A percentile compares a stretch with the other conserved stretches of the same genome.
Evolutionary conservation across 2,113 vertebrate species (phyloP).

Genomic region (Poeciliopsis retropinna): DNA sequence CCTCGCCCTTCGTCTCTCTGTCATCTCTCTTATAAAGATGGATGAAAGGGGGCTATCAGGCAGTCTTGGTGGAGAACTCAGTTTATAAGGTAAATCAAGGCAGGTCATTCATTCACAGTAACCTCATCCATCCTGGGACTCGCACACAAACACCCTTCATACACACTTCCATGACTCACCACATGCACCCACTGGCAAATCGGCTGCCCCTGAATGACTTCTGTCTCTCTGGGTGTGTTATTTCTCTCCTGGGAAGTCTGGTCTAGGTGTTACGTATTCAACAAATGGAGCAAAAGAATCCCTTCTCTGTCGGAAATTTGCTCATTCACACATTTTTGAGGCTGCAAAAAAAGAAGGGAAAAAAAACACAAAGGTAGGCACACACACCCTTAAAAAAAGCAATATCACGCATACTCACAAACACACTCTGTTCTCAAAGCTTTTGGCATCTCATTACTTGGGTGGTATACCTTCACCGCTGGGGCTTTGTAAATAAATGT

Average conservation of each 20-base stretch:
- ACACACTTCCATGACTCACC: constrained; percentile 7
- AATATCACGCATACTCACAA: constrained; percentile 35
- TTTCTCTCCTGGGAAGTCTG: constrained; percentile 56
- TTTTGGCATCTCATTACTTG: constrained; percentile 65
- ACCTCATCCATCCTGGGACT: constrained; percentile 65
- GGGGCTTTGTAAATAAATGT: constrained; percentile 63
- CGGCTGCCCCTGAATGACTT: constrained; percentile 63
- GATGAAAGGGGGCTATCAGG: constrained; percentile 65
- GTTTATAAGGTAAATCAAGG: constrained; percentile 73
- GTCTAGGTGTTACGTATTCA: constrained; percentile 45
- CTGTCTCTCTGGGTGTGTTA: constrained; percentile 54
- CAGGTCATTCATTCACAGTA: constrained; percentile 70
- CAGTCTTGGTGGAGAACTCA: constrained; percentile 67
- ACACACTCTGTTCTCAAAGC: constrained; percentile 41
- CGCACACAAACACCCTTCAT: constrained; percentile 23
- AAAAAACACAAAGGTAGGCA: constrained; percentile 6
- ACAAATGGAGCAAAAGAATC: constrained; percentile 21
- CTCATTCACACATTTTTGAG: constrained; percentile 28
- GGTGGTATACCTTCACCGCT: constrained; percentile 41
- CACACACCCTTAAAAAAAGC: constrained; percentile 13
- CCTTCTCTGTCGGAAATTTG: constrained; percentile 48
- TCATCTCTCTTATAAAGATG: constrained; percentile 73
- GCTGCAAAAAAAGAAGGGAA: constrained; percentile 21
- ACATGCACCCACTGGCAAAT: constrained; percentile 31
- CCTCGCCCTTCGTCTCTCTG: constrained; percentile 32